Percentiles rank a stretch among this genome's conserved stretches.
phyloP scores from a whole-genome alignment of 1,140 invertebrate species.

The Aphelinus atriplicis region DNA sequence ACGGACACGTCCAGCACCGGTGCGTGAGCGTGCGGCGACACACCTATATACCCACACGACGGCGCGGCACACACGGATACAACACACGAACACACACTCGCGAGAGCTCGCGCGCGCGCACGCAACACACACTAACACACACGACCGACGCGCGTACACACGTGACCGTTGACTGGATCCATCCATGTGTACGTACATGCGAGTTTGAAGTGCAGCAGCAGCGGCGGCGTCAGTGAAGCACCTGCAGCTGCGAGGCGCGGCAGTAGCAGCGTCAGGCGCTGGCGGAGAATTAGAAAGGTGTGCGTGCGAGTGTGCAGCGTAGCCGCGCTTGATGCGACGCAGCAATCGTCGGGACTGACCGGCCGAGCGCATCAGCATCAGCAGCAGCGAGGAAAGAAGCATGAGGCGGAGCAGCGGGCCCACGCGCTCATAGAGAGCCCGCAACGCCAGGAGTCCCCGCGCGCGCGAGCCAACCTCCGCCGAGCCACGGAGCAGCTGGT shows the following conservation, averaged over 20 bases:
- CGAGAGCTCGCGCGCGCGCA: no score
- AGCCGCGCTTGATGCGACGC: constrained; percentile 34
- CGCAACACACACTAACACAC: no score
- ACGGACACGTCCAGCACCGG: not conserved
- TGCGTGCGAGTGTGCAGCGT: constrained; percentile 1
- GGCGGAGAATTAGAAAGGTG: not conserved
- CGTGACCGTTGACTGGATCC: no score
- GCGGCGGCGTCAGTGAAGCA: not conserved
- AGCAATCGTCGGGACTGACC: not conserved
- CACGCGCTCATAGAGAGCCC: not conserved
- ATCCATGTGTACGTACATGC: not conserved
- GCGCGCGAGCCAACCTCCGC: constrained; percentile 1
- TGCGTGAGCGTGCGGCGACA: not conserved
- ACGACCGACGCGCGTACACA: no score
- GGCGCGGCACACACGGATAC: no score
- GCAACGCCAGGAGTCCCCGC: not conserved
- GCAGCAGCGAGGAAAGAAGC: not conserved
- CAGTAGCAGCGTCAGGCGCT: not conserved
- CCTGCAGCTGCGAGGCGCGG: not conserved
- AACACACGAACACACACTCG: no score
- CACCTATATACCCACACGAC: no score
- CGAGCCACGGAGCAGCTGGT: not conserved
- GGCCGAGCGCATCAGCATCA: not conserved
- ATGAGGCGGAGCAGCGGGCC: not conserved
- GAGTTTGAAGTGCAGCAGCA: not conserved